These are phyloP conservation scores for Mus pahari DNA, from an alignment of 2,113 vertebrate species.

Conservation along the genomic window DNA sequence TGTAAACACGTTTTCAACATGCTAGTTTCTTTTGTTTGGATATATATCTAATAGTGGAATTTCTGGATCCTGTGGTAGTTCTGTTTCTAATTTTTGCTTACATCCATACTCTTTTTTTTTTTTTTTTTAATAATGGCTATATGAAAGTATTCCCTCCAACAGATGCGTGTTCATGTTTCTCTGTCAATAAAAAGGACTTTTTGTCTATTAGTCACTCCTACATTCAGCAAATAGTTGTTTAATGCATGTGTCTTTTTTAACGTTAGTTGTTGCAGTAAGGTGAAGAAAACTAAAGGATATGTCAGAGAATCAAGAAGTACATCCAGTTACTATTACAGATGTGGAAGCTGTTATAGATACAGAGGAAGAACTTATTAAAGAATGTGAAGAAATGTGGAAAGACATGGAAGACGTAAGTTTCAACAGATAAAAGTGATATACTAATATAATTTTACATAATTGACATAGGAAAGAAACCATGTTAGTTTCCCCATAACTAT, in stretches of 20 bases:
- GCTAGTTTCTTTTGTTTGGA: neutral
- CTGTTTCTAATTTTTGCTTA: neutral
- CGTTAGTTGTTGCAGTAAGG: constrained; percentile 61
- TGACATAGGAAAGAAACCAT: constrained; percentile 8
- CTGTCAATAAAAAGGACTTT: neutral
- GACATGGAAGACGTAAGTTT: constrained; percentile 86
- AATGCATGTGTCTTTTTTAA: constrained; percentile 34
- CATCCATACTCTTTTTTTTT: neutral
- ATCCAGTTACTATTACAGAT: neutral
- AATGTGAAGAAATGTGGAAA: constrained; percentile 85
- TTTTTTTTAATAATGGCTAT: neutral
- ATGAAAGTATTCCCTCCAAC: neutral
- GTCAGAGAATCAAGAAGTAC: constrained; percentile 70
- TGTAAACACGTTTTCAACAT: neutral
- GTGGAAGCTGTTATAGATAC: neutral
- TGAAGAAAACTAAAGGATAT: constrained; percentile 61
- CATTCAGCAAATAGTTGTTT: neutral
- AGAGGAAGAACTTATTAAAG: constrained; percentile 78
- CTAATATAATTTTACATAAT: constrained; percentile 12
- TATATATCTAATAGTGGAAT: neutral
- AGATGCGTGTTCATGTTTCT: neutral
- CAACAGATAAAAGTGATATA: constrained; percentile 19
- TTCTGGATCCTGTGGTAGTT: neutral
- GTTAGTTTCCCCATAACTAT: neutral
- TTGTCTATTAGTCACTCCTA: constrained; percentile 8